phyloP scores from a whole-genome alignment of 2,113 vertebrate genomes.

The Apus apus region DNA sequence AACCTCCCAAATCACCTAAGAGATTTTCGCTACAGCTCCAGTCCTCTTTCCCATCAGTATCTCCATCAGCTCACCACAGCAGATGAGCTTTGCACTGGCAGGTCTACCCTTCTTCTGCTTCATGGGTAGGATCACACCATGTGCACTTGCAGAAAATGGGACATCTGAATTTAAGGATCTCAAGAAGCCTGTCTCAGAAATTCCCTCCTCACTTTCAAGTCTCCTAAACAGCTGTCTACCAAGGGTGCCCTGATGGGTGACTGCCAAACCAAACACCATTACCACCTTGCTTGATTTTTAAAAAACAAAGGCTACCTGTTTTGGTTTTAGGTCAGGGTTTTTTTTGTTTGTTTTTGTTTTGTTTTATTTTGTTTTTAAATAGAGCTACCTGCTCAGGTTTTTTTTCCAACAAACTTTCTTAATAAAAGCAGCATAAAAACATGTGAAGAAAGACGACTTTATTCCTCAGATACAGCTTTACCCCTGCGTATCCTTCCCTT shows the following conservation, averaged over 20 bases:
- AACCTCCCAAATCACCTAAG: neutral
- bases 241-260: neutral
- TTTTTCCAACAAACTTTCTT: neutral
- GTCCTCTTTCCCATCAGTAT: neutral
- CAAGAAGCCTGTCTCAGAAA: neutral
- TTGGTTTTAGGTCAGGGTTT: too few species aligned
- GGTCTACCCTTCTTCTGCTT: neutral
- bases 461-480: slow-evolving; percentile 52
- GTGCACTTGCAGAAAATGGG: neutral
- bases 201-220: neutral
- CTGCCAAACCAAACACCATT: neutral
- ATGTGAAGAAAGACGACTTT: slow-evolving; percentile 29
- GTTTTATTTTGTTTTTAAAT: too few species aligned
- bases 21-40: neutral
- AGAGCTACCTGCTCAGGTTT: too few species aligned
- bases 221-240: neutral
- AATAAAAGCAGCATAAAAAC: slow-evolving; percentile 2
- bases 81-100: neutral
- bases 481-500: slow-evolving; percentile 49
- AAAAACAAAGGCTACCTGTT: neutral
- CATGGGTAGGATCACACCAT: rapidly evolving
- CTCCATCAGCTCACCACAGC: neutral
- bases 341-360: too few species aligned
- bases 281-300: neutral
- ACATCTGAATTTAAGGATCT: neutral